These are phyloP conservation scores for Ptilonorhynchus violaceus DNA, from an alignment of 2,113 vertebrate species.

Conservation along the genomic window DNA sequence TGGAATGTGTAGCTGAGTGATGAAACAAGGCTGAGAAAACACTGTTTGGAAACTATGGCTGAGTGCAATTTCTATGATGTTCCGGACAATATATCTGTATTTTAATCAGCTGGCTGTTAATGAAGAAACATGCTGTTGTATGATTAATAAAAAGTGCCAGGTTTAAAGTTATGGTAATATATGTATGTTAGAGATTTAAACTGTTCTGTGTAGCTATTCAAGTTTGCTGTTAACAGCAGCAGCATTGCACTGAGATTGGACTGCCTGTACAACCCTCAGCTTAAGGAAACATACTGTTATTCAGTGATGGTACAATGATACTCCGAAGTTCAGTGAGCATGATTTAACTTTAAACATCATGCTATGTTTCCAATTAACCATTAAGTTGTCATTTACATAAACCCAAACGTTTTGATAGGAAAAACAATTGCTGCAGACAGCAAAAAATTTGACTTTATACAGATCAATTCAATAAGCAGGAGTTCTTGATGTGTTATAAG, in stretches of 20 bases:
- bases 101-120: conserved; percentile 15
- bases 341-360: background rate
- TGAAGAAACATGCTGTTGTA: background rate
- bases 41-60: background rate
- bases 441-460: background rate
- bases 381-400: conserved; percentile 16
- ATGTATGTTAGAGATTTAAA: background rate
- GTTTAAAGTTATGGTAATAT: background rate
- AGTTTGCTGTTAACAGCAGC: background rate
- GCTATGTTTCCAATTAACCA: background rate
- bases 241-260: background rate
- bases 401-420: background rate
- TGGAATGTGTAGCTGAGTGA: background rate
- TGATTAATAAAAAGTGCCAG: background rate
- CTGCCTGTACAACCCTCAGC: background rate
- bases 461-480: background rate
- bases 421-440: conserved; percentile 4
- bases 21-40: background rate
- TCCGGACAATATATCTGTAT: background rate
- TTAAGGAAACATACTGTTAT: background rate
- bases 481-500: background rate
- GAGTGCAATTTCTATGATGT: background rate
- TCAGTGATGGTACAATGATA: background rate
- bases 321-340: background rate
- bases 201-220: background rate